Base-by-base conservation (phyloP, 1,140 invertebrate species). In the Holotrichia oblita region DNA sequence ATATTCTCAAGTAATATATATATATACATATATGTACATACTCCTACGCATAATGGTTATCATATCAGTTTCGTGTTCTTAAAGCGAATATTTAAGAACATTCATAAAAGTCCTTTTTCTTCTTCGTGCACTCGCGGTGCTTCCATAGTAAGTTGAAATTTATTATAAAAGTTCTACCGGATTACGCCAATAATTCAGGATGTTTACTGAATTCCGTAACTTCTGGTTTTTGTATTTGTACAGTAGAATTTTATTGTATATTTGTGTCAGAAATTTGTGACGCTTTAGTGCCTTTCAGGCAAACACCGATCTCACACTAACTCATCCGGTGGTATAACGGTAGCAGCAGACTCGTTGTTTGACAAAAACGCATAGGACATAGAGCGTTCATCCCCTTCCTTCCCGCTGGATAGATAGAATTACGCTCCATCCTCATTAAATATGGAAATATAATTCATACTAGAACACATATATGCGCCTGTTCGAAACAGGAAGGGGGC, bases 181-280 rank as follows among this genome's bases (percentile, higher is more conserved):
- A 80, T 80, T 80, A 80, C 76, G 76, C 79, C 76, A 80, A 80
- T 77, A 80, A 80, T 77, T 79, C 78, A 76, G 78, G 74, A 79
- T 79, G 74, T 79, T 79, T 79, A 79, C 74, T 72, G 73, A 76
- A 78, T 44, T 79, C 72, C 64, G 76, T 79, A 79, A 79, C 73
- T 64, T 79, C 75, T 79, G 40, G 27, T 48, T 76, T 79, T 79
- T 79, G 78, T 79, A 64, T 48, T 69, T 69, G 61, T 69, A 55
- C 22, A 34, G 76, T 74, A 61, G 76, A 80, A 80, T 80, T 80
- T 77, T 76, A 80, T 80, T 77, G 75, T 80, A 76, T 77, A 76
- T 69, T 69, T 80, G 79, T 80, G 79, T 80, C 79, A 80, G 72
- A 77, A 69, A 79, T 79, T 76, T 76, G 78, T 79, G 76, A 79